These are phyloP conservation scores for Eufriesea mexicana DNA, from an alignment of 1,140 invertebrate species.

Conservation along the genomic window DNA sequence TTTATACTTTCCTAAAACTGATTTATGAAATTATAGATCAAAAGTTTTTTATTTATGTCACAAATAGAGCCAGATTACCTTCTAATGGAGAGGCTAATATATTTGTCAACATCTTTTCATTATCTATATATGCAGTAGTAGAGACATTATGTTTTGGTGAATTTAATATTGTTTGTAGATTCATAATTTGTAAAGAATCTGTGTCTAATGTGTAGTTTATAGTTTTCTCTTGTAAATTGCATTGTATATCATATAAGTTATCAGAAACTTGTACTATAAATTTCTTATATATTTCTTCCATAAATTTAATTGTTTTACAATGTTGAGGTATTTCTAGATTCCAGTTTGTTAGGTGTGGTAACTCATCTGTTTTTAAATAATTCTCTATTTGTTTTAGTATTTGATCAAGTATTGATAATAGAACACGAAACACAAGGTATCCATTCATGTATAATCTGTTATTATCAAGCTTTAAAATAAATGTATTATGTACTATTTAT, in stretches of 20 bases:
- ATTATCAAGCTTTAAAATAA: constrained; percentile 28
- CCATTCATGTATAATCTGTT: constrained; percentile 26
- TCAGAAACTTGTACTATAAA: not conserved
- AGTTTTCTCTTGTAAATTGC: not conserved
- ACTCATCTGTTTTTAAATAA: constrained; percentile 38
- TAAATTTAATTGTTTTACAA: constrained; percentile 20
- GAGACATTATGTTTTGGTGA: constrained; percentile 42
- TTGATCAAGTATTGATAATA: constrained; percentile 20
- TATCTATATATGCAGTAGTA: not conserved
- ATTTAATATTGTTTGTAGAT: constrained; percentile 42
- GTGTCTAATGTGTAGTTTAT: not conserved
- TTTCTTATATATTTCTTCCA: not conserved
- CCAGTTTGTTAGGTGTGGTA: constrained; percentile 44
- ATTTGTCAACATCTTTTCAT: constrained; percentile 8
- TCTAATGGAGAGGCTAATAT: constrained; percentile 4
- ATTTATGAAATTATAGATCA: not conserved
- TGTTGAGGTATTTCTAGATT: constrained; percentile 20
- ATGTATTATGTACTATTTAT: not conserved
- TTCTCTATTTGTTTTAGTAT: not conserved
- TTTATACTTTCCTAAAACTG: constrained; percentile 65
- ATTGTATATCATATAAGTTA: not conserved
- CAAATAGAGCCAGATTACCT: constrained; percentile 27
- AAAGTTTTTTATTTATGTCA: not conserved
- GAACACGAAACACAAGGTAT: constrained; percentile 22
- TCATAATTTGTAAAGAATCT: constrained; percentile 34